Percentiles rank a stretch among this genome's conserved stretches.
Evolutionary conservation across 2,888 invertebrate genomes (phyloP).

Genomic region (Eristalinus sepulchralis): DNA sequence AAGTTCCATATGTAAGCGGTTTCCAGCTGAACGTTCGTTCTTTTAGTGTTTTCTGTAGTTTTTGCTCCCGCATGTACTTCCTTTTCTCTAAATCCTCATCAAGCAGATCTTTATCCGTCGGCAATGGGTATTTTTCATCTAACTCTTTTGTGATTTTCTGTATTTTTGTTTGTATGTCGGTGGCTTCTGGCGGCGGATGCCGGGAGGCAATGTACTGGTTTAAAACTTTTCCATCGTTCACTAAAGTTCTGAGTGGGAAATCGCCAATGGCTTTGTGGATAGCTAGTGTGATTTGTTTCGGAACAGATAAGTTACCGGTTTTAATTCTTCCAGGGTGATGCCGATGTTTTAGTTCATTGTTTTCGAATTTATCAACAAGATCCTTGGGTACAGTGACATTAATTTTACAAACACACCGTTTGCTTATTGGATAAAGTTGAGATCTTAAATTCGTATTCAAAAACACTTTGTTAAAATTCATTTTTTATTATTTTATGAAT

Average conservation of each 20-base stretch:
- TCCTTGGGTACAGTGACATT: constrained; percentile 75
- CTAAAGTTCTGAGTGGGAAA: constrained; percentile 83
- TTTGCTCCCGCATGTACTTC: constrained; percentile 82
- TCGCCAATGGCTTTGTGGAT: constrained; percentile 83
- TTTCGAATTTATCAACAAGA: constrained; percentile 75
- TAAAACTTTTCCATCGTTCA: constrained; percentile 83
- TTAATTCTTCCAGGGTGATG: constrained; percentile 88
- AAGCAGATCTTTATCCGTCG: constrained; percentile 73
- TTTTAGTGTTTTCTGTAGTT: constrained; percentile 83
- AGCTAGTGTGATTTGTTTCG: constrained; percentile 84
- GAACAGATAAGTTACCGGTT: constrained; percentile 83
- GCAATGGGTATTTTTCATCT: constrained; percentile 74
- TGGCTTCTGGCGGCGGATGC: constrained; percentile 85
- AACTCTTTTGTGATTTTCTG: constrained; percentile 75
- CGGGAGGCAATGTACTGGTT: constrained; percentile 84
- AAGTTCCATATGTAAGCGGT: constrained; percentile 86
- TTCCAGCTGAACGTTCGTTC: constrained; percentile 88
- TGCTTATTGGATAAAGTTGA: constrained; percentile 17
- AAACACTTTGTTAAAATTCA: constrained; percentile 39
- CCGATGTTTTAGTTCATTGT: constrained; percentile 83
- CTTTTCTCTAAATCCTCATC: constrained; percentile 80
- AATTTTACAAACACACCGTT: constrained; percentile 76
- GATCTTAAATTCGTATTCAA: neutral
- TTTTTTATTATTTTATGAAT: neutral
- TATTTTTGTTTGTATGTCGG: constrained; percentile 74